Evolutionary conservation across 2,797 vertebrate genomes (phyloP).

Genomic region (Tauraco hartlaubi): DNA sequence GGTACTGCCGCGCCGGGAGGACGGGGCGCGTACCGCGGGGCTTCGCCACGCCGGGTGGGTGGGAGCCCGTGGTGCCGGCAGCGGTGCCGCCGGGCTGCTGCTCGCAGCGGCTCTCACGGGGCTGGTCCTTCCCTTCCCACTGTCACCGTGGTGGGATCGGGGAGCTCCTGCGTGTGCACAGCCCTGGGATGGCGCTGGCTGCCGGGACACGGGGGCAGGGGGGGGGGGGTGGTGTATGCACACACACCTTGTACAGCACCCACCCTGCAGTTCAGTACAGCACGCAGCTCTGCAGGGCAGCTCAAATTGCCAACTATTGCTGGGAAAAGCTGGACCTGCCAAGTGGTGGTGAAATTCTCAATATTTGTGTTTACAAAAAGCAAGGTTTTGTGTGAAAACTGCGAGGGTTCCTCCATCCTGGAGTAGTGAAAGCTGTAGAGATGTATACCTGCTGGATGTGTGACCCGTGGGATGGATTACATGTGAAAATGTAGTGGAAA

Average conservation of each 20-base stretch:
- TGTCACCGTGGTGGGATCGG: accelerated
- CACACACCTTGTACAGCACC: accelerated
- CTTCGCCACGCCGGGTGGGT: accelerated
- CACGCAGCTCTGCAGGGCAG: neutral
- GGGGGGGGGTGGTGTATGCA: accelerated
- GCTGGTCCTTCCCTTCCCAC: neutral
- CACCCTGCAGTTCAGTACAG: neutral
- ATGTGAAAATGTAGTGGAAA: neutral
- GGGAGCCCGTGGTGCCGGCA: too few species aligned
- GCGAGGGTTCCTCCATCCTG: accelerated
- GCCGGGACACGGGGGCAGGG: accelerated
- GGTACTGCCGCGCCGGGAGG: neutral
- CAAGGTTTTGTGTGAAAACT: neutral
- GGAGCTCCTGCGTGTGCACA: accelerated
- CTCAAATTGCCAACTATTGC: neutral
- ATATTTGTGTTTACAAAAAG: neutral
- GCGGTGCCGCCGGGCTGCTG: accelerated
- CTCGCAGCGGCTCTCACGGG: accelerated
- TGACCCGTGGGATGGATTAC: too few species aligned
- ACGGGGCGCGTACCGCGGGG: accelerated
- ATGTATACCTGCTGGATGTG: accelerated
- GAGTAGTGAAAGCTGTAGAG: neutral
- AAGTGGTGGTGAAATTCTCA: neutral
- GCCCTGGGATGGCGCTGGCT: accelerated
- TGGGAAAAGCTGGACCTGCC: neutral